Evolutionary conservation across 1,140 invertebrate species (phyloP), one percentile per base, ranked within the genome.

Genomic region (Lordiphosa clarofinis): DNA sequence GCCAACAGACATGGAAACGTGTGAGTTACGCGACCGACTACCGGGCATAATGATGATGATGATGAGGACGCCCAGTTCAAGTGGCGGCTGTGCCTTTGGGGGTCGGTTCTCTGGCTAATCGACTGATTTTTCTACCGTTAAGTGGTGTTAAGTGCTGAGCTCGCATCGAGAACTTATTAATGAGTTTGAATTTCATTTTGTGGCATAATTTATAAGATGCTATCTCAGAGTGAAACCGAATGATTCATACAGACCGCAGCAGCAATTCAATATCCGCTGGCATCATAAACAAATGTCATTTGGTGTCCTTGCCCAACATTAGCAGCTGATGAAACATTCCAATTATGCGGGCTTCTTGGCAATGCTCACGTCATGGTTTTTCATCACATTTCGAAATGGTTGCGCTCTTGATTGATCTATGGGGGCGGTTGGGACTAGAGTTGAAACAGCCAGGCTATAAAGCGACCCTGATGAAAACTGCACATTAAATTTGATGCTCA

Each of bases 121-220:
- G 72, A 54, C 48, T 36, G 65, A 43, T 70, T 70, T 64, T 58
- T 73, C 42, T 65, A 74, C 72, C 72, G 71, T 75, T 75, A 75
- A 75, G 61, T 70, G 54, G 73, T 76, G 73, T 56, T 71, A 71
- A 75, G 66, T 74, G 71, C 61, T 43, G 48, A 60, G 70, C 39
- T 35, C 38, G 63, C 58, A 56, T 55, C 53, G 48, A 37, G 19
- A 53, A 49, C 11, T 66, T 43, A 56, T 47, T 71, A 56, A 66
- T 75, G 56, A 64, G 15, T 21, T 52, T 35, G 36, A 9, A 24
- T 46, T 44, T 60, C 56, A 24, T 8, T 38, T 21, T 44, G 42
- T 19, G 53, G 24, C 24, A 69, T 47, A 63, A 63, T 58, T 67
- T 67, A 67, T 67, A 64, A 56, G n/a, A 50, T 37, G 60, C 50